These are phyloP conservation scores for Orthosia incerta DNA, from an alignment of 2,888 invertebrate genomes.

Conservation along the genomic window DNA sequence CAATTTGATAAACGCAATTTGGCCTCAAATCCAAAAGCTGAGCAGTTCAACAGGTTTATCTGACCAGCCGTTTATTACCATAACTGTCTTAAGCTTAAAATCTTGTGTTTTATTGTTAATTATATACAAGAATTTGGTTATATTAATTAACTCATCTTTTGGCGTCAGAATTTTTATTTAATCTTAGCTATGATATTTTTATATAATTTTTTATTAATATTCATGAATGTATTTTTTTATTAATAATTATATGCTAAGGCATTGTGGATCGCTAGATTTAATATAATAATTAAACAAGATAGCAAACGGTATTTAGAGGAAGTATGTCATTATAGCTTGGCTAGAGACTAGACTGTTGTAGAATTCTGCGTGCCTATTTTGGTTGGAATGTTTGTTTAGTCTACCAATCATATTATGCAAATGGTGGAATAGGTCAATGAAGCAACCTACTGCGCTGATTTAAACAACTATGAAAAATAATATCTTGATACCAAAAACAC, in stretches of 20 bases:
- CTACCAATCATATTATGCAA: constrained; percentile 15
- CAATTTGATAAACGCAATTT: constrained; percentile 19
- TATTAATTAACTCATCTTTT: constrained; percentile 50
- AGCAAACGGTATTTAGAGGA: constrained; percentile 40
- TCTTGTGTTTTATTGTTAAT: constrained; percentile 58
- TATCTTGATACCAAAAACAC: not conserved
- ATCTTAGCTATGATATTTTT: constrained; percentile 39
- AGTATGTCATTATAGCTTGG: constrained; percentile 20
- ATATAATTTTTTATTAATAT: constrained; percentile 53
- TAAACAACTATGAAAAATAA: constrained; percentile 3
- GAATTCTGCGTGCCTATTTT: constrained; percentile 27
- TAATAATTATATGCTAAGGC: constrained; percentile 38
- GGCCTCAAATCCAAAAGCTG: constrained; percentile 42
- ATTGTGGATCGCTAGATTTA: constrained; percentile 26
- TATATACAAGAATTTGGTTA: constrained; percentile 45
- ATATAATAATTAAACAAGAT: constrained; percentile 26
- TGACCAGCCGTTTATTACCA: constrained; percentile 49
- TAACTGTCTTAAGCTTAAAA: constrained; percentile 55
- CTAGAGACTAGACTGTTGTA: constrained; percentile 1
- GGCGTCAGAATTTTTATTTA: constrained; percentile 40
- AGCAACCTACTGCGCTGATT: not conserved
- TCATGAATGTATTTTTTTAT: constrained; percentile 34
- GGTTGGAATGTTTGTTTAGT: constrained; percentile 26
- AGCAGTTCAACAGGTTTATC: constrained; percentile 56
- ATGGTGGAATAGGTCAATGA: constrained; percentile 4